Base-by-base conservation (phyloP, 2,888 invertebrate genomes). In the Acronicta psi region DNA sequence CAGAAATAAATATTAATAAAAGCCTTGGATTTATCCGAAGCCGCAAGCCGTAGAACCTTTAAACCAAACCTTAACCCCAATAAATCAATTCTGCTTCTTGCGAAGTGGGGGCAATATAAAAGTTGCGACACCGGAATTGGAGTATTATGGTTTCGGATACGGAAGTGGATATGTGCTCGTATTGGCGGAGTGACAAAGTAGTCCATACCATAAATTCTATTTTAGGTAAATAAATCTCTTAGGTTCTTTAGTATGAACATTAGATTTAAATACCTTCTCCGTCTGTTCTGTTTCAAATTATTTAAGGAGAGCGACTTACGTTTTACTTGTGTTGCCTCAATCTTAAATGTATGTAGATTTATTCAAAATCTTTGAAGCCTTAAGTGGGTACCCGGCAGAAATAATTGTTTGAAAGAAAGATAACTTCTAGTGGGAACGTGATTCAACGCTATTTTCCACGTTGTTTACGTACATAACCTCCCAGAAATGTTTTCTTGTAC, bases 331-430 rank as follows among this genome's bases (percentile, higher is more conserved):
- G 51, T 23, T 51, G n/a, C 50, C 13, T 31, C 41, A 36, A 45
- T 36, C 42, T 52, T 42, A 38, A 40, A 71, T 55, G 52, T 59
- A 51, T 52, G 51, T 55, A 51, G 70, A 70, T 59, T 59, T 65
- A 53, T 59, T 52, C 40, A 55, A 54, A 70, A 34, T 52, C 42
- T 25, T n/a, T 25, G 29, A 3, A 40, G 36, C 42, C 23, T 46
- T 43, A 51, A 67, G 59, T 54, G 46, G 23, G 47, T 38, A 36
- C 47, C 23, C 29, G 42, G 14, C 37, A 49, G 17, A 13, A 36
- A 29, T 64, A 47, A 50, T 46, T 51, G 14, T 52, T 38, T 18
- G 45, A 59, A 46, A 34, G 38, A 40, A 66, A 40, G 23, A 65
- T 44, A 47, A 49, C 36, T 55, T 59, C 9, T 23, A 18, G 18